Evolutionary conservation across 2,797 vertebrate genomes (phyloP), one percentile per base, ranked within the genome.

Genomic region (Pseudopleuronectes americanus): DNA sequence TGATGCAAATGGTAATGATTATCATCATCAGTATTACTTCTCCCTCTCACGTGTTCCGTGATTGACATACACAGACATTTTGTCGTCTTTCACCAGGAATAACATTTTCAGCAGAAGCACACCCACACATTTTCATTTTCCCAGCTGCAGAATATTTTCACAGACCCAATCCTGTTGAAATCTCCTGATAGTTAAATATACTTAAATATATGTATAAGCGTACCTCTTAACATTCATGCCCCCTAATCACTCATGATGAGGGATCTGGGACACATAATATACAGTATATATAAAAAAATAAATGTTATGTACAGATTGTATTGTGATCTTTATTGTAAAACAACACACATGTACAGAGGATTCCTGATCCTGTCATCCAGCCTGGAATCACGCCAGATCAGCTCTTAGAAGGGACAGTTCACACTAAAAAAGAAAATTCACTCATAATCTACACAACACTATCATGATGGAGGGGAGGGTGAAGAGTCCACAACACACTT

Each of bases 81-180:
- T 57, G 24, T 65, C 73, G 48, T 71, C 64, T 75, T 73, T 71
- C 55, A 69, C 55, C 54, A 68, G 66, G 55, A 72, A 58, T 58
- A 68, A 68, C 23, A 76, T 66, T 80, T 86, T 33, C 28, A 76
- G 60, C 57, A 76, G 14, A 71, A 48, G 66, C 68, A 67, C 73
- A 31, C 57, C 17, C 52, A 76, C 80, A 63, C 59, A 26, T 33
- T 41, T 51, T 43, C 31, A 55, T 33, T 64, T 52, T 59, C 26
- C 7, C 8, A 67, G 56, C 49, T 17, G 31, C 63, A 51, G 73
- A 57, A 64, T 68, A 64, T 70, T 82, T 83, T 75, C n/a, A 80
- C 16, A 38, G 26, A 67, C 6, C n/a, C 55, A 72, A 41, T 61
- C 31, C 47, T n/a, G 69, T 21, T 23, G 10, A 17, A 68, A 56